Conservation (phyloP, 2,888 invertebrate species). For the Catocala fraxini region DNA sequence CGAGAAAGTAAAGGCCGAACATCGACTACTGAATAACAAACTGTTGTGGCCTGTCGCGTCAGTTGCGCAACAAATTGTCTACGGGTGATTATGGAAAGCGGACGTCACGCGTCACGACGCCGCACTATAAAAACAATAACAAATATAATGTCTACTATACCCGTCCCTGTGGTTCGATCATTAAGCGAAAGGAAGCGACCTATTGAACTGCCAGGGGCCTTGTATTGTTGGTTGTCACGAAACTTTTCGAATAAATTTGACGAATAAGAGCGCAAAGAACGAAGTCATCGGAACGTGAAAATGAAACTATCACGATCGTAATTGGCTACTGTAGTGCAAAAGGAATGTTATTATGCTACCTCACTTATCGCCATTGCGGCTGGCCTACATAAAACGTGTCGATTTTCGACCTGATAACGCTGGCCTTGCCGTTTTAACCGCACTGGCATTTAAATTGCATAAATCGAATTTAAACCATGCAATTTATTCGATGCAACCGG, state of each 20-base stretch:
- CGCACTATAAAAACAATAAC: constrained; percentile 64
- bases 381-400: constrained; percentile 82
- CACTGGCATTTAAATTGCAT: constrained; percentile 80
- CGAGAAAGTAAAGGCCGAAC: constrained; percentile 79
- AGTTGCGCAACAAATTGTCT: constrained; percentile 77
- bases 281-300: constrained; percentile 79
- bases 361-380: constrained; percentile 69
- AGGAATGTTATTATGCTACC: constrained; percentile 75
- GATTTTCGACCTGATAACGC: constrained; percentile 80
- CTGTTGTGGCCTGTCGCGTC: constrained; percentile 61
- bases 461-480: constrained; percentile 72
- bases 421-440: constrained; percentile 79
- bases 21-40: constrained; percentile 76
- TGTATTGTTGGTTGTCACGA: constrained; percentile 60
- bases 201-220: constrained; percentile 67
- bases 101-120: constrained; percentile 71
- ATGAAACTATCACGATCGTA: constrained; percentile 80
- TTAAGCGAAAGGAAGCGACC: constrained; percentile 55
- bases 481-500: constrained; percentile 76
- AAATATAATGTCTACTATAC: constrained; percentile 58
- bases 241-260: constrained; percentile 69
- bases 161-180: constrained; percentile 43
- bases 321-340: constrained; percentile 78
- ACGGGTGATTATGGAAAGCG: constrained; percentile 69
- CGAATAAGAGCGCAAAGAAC: constrained; percentile 73